Evolutionary conservation across 2,797 vertebrate species (phyloP), one percentile per base, ranked within the genome.

Genomic region (Eospalax fontanierii): DNA sequence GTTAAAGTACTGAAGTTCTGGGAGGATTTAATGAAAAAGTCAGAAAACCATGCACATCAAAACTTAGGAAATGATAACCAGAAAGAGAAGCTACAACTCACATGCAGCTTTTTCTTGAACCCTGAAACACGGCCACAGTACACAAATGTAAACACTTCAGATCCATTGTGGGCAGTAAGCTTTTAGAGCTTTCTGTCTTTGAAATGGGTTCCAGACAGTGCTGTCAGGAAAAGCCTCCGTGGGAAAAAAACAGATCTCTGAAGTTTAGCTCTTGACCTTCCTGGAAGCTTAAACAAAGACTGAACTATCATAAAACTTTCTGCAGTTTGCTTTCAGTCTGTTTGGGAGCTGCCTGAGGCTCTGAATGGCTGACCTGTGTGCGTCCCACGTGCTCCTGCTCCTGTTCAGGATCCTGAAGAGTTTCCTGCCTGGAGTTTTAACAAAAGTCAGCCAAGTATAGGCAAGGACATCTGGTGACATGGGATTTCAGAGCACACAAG

Each of bases 401-500:
- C 59, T 89, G 61, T 94, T 96, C 57, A 10, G 89, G 96, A 97
- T 96, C 95, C 0, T 76, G 0, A 96, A 74, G 94, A 97, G 87
- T 93, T 96, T 98, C 96, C 96, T 95, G 96, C 97, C 90, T 70
- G 91, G 96, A 97, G 91, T 97, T 97, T 91, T 91, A 93, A 97
- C 98, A 96, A 97, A 95, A 97, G 96, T 98, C 97, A 98, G 92
- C 93, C 89, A 94, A 95, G 71, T 18, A 96, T 93, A 94, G 78
- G 84, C 97, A 98, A 96, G 97, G 96, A 97, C 95, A 93, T 91
- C 97, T 97, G 92, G 90, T 97, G 95, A 97, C 97, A 85, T 93
- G 94, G 93, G 96, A 97, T 87, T 95, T 90, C 96, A 95, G 57
- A 89, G 15, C 43, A 61, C 73, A 71, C 1, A 46, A 61, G 71